Evolutionary conservation across 1,140 invertebrate genomes (phyloP), one percentile per base, ranked within the genome.

Genomic region (Zophobas atratus): DNA sequence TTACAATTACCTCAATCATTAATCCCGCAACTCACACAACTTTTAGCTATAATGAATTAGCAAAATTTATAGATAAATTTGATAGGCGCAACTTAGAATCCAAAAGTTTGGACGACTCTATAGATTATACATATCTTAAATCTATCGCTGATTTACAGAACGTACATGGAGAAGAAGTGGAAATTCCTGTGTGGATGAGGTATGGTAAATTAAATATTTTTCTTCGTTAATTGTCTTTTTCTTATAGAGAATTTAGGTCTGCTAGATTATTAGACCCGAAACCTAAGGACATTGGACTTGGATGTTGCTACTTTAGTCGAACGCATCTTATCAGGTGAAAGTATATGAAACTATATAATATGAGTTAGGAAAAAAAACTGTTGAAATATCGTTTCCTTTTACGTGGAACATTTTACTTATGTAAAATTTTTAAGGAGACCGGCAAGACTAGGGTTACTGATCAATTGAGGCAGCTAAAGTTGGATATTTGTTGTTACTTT

Each of bases 401-500:
- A 20, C 20, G 20, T 20, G 20, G 20, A 20, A 20, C 20, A 20
- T 20, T 20, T 20, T 20, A 20, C 20, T 20, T 20, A 20, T 20
- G 20, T 20, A 20, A 20, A 20, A 20, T 20, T 20, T 20, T 20
- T 20, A 20, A 20, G 20, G 20, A 20, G 0, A 20, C 20, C 20
- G 93, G 93, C 41, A 95, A 95, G 88, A 95, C 95, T 63, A 92
- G 95, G 76, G 78, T 4, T 35, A 78, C 0, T 92, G 91, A 51
- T 93, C 94, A 1, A 81, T 88, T 1, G 89, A 87, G 86, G 92
- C 92, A 36, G 89, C 93, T 1, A 89, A 90, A 84, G 88, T 90
- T 60, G 95, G 95, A 4, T 95, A 20, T 20, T 92, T 3, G 89
- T 95, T 20, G 95, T 94, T 2, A 89, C 91, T 1, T 86, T 97